Base-by-base conservation (phyloP, 2,113 vertebrate species). In the Electrona antarctica region DNA sequence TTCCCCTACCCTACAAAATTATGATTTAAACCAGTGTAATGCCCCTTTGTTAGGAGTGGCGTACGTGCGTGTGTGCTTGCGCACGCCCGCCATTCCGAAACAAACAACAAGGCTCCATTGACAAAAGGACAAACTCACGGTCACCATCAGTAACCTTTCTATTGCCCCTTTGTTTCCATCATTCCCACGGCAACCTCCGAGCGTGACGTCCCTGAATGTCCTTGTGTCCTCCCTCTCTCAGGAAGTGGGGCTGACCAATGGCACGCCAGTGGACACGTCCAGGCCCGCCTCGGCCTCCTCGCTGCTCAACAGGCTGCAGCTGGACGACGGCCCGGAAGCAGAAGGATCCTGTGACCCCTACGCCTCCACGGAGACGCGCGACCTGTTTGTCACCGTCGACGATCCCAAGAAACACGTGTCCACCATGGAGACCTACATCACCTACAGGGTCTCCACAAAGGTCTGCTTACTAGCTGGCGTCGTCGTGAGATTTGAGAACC, bases 391-490 rank as follows among this genome's bases (percentile, higher is more conserved):
- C 83, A 95, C 95, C 0, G 98, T 99, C 0, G 96, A 98, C 51
- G 97, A 99, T 75, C 98, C 98, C 10, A 99, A 98, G 91, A 99
- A 99, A 78, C 97, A 99, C 0, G 95, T 99, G 28, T 98, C 96
- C 75, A 97, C 98, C 0, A 99, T 99, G 98, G 98, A 99, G 89
- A 99, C 98, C 0, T 98, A 98, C 76, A 97, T 99, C 89, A 99
- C 97, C 0, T 99, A 99, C 84, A 93, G 95, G 84, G 95, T 99
- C 86, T 96, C 95, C 69, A 97, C 97, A 71, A 99, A 97, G 94
- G 98, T 99, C 88, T 69, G 87, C 8, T 51, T 6, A 41, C 33
- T 21, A 21, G 21, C 21, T 21, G 21, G 21, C 21, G 21, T 21
- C 21, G 21, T 21, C 1, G 21, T 21, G 21, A 21, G 21, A 21